Evolutionary conservation across 1,140 invertebrate species (phyloP), one percentile per base, ranked within the genome.

Genomic region (Calliopsis andreniformis): DNA sequence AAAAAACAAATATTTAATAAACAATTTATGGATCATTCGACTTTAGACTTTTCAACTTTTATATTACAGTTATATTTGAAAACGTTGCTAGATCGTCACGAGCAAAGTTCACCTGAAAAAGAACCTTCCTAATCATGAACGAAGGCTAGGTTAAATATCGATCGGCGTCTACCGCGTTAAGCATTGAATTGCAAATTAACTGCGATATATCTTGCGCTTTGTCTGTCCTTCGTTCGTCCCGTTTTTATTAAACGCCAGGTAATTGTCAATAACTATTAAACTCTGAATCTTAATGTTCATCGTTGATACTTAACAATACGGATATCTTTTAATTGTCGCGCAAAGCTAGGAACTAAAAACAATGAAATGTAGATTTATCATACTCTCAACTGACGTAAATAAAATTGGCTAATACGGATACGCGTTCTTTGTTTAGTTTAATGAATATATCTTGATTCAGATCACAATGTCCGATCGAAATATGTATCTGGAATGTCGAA

Each of bases 141-240:
- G 43, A 49, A 63, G 32, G 58, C 45, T 62, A 51, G 69, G 58
- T 63, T 69, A 61, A 80, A 80, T 81, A 81, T 80, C 78, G 78
- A 80, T 70, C 72, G 59, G 35, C 32, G 59, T 76, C 64, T 69
- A 45, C 45, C 42, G 59, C 58, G 70, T 79, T 28, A 28, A 53
- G n/a, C 42, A 64, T 80, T 81, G 80, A 80, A 67, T 72, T 72
- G 73, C 79, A 82, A 81, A 82, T 82, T 56, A 49, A 55, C 32
- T 16, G 14, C 35, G 3, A 14, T 14, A 39, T 49, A 49, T 62
- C 18, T 30, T 12, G 18, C 18, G 5, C 67, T 45, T 39, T 35
- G 43, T 25, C 20, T n/a, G 23, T 70, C 43, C 32, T 49, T 49
- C 32, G 14, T 30, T 43, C 20, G n/a, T n/a, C 20, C 20, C 32